Conservation (phyloP, 2,113 vertebrate species). For the Pteropus alecto region DNA sequence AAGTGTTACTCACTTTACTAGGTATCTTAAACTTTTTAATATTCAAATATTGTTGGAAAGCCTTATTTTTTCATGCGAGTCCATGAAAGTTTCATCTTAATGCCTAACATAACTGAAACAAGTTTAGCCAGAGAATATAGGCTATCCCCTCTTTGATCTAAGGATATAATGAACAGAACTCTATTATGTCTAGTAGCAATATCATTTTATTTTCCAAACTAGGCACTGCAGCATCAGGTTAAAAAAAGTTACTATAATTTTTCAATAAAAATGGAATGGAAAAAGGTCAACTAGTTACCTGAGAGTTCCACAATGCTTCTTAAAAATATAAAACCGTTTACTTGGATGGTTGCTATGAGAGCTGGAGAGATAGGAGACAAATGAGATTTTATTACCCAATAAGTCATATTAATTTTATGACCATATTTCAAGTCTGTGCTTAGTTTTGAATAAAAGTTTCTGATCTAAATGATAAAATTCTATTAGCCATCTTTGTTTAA, state of each 20-base stretch:
- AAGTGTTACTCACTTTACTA: not conserved
- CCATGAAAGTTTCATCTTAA: not conserved
- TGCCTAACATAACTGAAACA: not conserved
- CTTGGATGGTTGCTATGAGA: constrained; percentile 88
- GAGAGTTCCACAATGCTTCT: constrained; percentile 77
- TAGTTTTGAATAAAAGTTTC: constrained; percentile 36
- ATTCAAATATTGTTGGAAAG: constrained; percentile 15
- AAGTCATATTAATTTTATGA: constrained; percentile 18
- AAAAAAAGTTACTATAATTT: constrained; percentile 10
- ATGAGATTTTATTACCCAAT: not conserved
- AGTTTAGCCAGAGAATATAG: constrained; percentile 15
- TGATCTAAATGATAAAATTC: constrained; percentile 7
- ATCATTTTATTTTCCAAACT: constrained; percentile 38
- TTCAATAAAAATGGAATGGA: constrained; percentile 38
- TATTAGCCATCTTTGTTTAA: constrained; percentile 23
- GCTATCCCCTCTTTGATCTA: not conserved
- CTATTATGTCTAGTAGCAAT: not conserved
- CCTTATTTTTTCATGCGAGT: constrained; percentile 10
- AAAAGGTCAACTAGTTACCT: constrained; percentile 80
- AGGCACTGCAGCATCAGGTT: constrained; percentile 5
- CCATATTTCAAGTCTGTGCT: not conserved
- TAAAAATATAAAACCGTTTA: constrained; percentile 86
- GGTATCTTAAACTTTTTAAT: not conserved
- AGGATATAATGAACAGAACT: constrained; percentile 4
- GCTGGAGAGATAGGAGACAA: constrained; percentile 79